phyloP scores from a whole-genome alignment of 2,888 invertebrate species.

The Tetragonula carbonaria region DNA sequence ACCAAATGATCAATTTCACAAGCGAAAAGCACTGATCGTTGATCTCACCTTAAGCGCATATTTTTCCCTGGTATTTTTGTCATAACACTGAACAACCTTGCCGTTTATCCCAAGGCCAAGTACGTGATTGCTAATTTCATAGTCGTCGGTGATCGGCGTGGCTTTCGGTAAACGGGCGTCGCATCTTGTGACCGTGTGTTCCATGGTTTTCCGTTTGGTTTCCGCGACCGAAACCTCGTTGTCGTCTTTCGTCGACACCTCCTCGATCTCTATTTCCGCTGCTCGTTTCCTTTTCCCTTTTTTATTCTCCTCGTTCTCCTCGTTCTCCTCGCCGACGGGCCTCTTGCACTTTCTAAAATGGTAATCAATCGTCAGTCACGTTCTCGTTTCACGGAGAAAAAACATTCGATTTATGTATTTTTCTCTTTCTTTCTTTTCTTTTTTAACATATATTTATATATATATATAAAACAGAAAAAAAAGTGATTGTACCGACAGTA shows the following conservation, averaged over 20 bases:
- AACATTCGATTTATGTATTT: background rate
- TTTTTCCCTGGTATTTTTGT: conserved; percentile 90
- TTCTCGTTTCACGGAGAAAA: background rate
- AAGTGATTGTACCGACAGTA: conserved; percentile 40
- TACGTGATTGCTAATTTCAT: conserved; percentile 95
- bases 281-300: conserved; percentile 72
- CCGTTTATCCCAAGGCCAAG: conserved; percentile 99
- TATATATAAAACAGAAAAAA: too few species aligned
- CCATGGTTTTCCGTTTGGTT: conserved; percentile 71
- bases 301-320: conserved; percentile 58
- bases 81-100: conserved; percentile 98
- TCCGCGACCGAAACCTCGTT: conserved; percentile 53
- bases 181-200: conserved; percentile 74
- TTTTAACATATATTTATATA: accelerated
- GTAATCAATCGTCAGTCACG: conserved; percentile 34
- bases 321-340: conserved; percentile 62
- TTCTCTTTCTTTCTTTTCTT: background rate
- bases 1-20: background rate
- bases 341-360: conserved; percentile 75
- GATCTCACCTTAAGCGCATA: conserved; percentile 94
- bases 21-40: background rate
- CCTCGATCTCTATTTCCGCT: conserved; percentile 50
- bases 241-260: conserved; percentile 44
- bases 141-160: conserved; percentile 94
- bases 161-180: conserved; percentile 88